Percentiles rank a stretch among this genome's conserved stretches.
Evolutionary conservation across 2,888 invertebrate species (phyloP).

Genomic region (Dicyrtoma fusca): DNA sequence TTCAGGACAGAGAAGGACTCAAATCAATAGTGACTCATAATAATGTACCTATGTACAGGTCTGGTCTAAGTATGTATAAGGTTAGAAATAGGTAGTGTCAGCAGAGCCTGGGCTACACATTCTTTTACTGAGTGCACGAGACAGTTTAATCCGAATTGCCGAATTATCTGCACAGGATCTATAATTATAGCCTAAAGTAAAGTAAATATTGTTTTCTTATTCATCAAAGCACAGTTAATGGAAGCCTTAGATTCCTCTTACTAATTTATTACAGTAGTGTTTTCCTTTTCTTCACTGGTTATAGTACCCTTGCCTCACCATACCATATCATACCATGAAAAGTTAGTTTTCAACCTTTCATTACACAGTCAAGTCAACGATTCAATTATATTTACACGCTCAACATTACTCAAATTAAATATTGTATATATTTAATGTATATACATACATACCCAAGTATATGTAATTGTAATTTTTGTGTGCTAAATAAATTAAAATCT

Average conservation of each 20-base stretch:
- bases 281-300: not conserved
- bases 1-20: no score
- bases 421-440: not conserved
- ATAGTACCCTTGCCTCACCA: not conserved
- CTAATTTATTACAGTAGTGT: not conserved
- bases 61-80: no score
- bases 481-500: no score
- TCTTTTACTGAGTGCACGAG: no score
- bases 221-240: constrained; percentile 35
- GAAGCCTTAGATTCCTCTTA: constrained; percentile 36
- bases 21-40: no score
- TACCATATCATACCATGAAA: not conserved
- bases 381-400: not conserved
- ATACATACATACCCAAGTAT: not conserved
- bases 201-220: not conserved
- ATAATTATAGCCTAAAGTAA: constrained; percentile 5
- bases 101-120: no score
- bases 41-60: no score
- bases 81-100: no score
- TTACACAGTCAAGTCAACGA: not conserved
- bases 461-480: no score
- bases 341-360: not conserved
- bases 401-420: not conserved
- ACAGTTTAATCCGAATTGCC: no score
- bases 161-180: no score